Percentiles rank a stretch among this genome's conserved stretches.
These are phyloP conservation scores for Kudoa iwatai DNA, from an alignment of 30 jellyfish, hydroid and myxozoan genomes.

Conservation along the genomic window DNA sequence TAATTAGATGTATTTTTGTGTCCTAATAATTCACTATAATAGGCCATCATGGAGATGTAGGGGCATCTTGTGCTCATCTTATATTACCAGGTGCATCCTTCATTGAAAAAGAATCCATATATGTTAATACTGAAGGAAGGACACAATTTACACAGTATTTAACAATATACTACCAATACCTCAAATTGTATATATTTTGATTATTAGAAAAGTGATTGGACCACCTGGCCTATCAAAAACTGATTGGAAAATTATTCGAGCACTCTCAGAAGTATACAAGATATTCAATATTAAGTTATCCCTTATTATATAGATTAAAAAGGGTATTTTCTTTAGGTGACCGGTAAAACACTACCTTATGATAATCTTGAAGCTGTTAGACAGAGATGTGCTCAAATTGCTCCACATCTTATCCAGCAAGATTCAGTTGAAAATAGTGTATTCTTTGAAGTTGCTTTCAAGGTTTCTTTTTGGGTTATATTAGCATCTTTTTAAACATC, in stretches of 20 bases:
- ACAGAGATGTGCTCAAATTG: slow-evolving; percentile 20
- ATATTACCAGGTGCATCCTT: slow-evolving; percentile 79
- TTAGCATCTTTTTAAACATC: too few relatives aligned
- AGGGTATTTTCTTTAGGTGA: slow-evolving; percentile 8
- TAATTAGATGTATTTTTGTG: too few relatives aligned
- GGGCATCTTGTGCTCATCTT: slow-evolving; percentile 51
- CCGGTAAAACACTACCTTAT: slow-evolving; percentile 18
- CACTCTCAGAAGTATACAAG: slow-evolving; percentile 41
- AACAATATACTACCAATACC: background rate
- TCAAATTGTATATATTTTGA: too few relatives aligned
- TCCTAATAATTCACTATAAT: too few relatives aligned
- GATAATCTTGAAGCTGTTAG: slow-evolving; percentile 29
- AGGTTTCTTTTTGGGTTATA: too few relatives aligned
- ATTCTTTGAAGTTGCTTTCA: too few relatives aligned
- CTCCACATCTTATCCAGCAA: slow-evolving; percentile 73
- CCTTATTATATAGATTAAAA: too few relatives aligned
- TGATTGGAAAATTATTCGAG: slow-evolving; percentile 83
- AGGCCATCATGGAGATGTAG: slow-evolving; percentile 91
- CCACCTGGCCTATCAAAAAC: slow-evolving; percentile 74
- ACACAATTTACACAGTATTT: slow-evolving; percentile 56
- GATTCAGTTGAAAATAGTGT: too few relatives aligned
- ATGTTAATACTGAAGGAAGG: slow-evolving; percentile 77
- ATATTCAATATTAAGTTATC: too few relatives aligned
- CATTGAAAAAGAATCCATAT: slow-evolving; percentile 51
- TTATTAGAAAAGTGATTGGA: slow-evolving; percentile 68